Evolutionary conservation across 2,113 vertebrate species (phyloP).

Genomic region (Dicerorhinus sumatrensis): DNA sequence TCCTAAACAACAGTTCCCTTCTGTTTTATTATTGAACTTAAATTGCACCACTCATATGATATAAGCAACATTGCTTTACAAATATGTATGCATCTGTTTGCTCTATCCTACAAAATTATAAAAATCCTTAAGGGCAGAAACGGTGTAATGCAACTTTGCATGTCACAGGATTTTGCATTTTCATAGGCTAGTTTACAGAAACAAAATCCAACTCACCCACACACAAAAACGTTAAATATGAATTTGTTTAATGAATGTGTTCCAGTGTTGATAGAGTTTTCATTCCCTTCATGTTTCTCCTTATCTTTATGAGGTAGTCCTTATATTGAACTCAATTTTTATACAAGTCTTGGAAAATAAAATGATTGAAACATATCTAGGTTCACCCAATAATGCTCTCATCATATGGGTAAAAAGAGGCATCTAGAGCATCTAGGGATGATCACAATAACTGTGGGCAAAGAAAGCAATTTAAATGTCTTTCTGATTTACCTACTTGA

Average conservation of each 20-base stretch:
- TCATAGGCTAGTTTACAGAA: constrained; percentile 54
- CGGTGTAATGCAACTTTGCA: constrained; percentile 34
- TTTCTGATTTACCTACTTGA: constrained; percentile 46
- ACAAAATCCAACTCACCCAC: constrained; percentile 40
- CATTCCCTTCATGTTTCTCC: constrained; percentile 31
- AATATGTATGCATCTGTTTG: constrained; percentile 48
- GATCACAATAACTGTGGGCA: not conserved
- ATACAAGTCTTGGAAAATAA: constrained; percentile 51
- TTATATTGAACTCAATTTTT: constrained; percentile 48
- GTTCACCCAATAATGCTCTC: not conserved
- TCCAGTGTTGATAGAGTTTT: constrained; percentile 53
- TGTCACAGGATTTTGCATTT: constrained; percentile 21
- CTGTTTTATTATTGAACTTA: constrained; percentile 39
- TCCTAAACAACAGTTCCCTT: not conserved
- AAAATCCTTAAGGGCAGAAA: constrained; percentile 54
- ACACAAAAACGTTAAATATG: constrained; percentile 51
- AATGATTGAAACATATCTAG: constrained; percentile 45
- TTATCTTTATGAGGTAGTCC: constrained; percentile 36
- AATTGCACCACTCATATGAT: not conserved
- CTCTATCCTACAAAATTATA: constrained; percentile 51
- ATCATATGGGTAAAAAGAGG: constrained; percentile 33
- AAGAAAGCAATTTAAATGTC: constrained; percentile 29
- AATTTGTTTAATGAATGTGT: constrained; percentile 50
- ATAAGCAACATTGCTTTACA: constrained; percentile 56
- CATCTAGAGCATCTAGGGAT: not conserved